Conservation (phyloP, 2,797 vertebrate species). For the Clamator glandarius region DNA sequence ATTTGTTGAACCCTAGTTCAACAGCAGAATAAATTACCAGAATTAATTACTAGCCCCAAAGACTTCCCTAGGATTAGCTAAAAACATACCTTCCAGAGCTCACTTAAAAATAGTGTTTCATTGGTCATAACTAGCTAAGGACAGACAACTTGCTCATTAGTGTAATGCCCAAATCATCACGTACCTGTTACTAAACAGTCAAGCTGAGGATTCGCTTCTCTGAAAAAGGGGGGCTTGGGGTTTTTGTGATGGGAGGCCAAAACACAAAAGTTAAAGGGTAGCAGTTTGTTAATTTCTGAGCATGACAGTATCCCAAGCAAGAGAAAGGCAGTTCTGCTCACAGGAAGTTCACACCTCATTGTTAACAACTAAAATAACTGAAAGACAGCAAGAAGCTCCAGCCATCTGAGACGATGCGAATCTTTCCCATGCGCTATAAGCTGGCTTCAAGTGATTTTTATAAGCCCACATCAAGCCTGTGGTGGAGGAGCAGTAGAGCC, state of each 20-base stretch:
- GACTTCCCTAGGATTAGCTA: not conserved
- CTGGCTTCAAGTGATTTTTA: not conserved
- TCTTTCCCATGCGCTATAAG: not conserved
- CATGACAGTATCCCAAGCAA: not conserved
- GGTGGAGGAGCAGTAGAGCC: not conserved
- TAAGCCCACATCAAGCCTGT: not conserved
- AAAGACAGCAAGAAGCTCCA: not conserved
- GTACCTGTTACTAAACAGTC: not conserved
- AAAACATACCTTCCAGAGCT: not conserved
- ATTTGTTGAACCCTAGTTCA: not conserved
- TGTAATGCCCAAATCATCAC: not conserved
- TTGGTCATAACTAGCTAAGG: not conserved
- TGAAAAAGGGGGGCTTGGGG: not conserved
- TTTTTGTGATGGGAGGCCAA: no score
- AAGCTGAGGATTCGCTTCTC: not conserved
- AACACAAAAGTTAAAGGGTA: not conserved
- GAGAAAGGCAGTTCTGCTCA: not conserved
- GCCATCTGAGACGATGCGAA: not conserved
- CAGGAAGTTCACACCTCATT: conserved; percentile 1
- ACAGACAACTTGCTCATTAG: not conserved
- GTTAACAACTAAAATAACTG: not conserved
- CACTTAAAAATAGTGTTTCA: not conserved
- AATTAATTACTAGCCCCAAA: conserved; percentile 25
- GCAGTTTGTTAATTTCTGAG: conserved; percentile 4
- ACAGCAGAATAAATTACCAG: not conserved